Evolutionary conservation across 1,140 invertebrate genomes (phyloP).

Genomic region (Orius insidiosus): DNA sequence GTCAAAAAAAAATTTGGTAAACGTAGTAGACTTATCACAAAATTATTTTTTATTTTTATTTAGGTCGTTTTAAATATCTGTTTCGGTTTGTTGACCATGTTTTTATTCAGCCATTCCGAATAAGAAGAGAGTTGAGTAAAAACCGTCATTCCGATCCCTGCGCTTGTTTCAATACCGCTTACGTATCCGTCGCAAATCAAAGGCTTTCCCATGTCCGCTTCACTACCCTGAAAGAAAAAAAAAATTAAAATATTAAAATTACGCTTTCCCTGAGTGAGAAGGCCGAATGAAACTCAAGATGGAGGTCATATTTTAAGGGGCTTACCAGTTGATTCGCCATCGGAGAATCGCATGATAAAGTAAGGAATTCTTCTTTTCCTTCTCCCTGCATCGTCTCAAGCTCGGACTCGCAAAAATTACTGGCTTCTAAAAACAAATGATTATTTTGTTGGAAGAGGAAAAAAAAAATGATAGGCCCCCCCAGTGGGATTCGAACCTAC

Average conservation of each 20-base stretch:
- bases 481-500: too few relatives aligned
- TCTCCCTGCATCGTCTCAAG: conserved; percentile 12
- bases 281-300: too few relatives aligned
- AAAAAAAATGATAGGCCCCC: too few relatives aligned
- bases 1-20: too few relatives aligned
- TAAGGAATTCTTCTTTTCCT: conserved; percentile 12
- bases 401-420: conserved; percentile 7
- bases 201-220: conserved; percentile 11
- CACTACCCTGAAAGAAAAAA: conserved; percentile 5
- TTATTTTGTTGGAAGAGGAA: too few relatives aligned
- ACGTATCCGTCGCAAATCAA: conserved; percentile 16
- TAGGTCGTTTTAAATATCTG: conserved; percentile 9
- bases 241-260: too few relatives aligned
- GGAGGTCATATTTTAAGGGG: too few relatives aligned
- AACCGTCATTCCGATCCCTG: conserved; percentile 18
- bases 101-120: conserved; percentile 16
- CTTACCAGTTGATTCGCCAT: conserved; percentile 12
- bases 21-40: too few relatives aligned
- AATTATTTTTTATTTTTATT: too few relatives aligned
- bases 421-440: too few relatives aligned
- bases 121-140: conserved; percentile 18
- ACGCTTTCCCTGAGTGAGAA: too few relatives aligned
- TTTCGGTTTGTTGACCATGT: conserved; percentile 12
- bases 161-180: conserved; percentile 17
- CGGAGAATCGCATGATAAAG: conserved; percentile 9